Conservation (phyloP, 2,888 invertebrate genomes). For the Branchipolynoe longqiensis region DNA sequence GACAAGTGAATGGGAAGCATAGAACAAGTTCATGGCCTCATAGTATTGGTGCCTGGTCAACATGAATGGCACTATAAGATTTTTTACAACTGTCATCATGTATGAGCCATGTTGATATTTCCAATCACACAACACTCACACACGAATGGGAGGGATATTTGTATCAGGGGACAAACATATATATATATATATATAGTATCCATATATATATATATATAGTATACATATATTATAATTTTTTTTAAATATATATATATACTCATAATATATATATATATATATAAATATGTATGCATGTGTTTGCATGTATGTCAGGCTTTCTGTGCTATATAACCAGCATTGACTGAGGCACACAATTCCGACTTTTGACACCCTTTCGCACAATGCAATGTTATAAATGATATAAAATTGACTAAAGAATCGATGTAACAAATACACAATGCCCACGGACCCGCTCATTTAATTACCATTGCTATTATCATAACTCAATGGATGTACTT, state of each 20-base stretch:
- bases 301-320: too few relatives aligned
- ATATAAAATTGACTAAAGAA: conserved; percentile 40
- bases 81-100: conserved; percentile 41
- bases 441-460: conserved; percentile 24
- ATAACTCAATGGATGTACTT: conserved; percentile 27
- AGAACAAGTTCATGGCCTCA: conserved; percentile 32
- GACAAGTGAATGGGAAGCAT: conserved; percentile 40
- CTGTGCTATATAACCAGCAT: too few relatives aligned
- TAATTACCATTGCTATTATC: too few relatives aligned
- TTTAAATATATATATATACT: too few relatives aligned
- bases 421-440: conserved; percentile 20
- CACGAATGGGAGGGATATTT: background rate
- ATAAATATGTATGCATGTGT: too few relatives aligned
- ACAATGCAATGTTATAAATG: background rate
- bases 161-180: conserved; percentile 30
- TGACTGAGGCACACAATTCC: conserved; percentile 4
- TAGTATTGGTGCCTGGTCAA: conserved; percentile 18
- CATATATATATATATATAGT: too few relatives aligned
- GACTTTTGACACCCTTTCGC: background rate
- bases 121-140: conserved; percentile 30
- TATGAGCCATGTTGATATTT: conserved; percentile 31
- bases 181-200: too few relatives aligned
- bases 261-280: too few relatives aligned
- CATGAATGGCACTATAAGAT: conserved; percentile 27
- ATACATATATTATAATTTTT: too few relatives aligned